Conservation (phyloP, 2,797 vertebrate species). For the Pangasius sanitwongsei region DNA sequence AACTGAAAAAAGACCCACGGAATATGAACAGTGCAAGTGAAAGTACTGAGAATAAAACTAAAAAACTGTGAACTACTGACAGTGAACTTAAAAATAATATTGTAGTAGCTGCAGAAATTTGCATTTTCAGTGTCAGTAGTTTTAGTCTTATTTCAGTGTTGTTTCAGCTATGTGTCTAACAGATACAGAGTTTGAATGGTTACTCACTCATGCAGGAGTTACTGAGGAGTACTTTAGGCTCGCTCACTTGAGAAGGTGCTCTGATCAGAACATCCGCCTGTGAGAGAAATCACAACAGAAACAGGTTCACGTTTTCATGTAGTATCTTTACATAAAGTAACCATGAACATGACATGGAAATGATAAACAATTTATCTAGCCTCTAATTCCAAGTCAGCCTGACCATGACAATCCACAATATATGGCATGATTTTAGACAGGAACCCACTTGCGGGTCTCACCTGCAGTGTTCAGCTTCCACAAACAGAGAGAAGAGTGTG, state of each 20-base stretch:
- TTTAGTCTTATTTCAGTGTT: background rate
- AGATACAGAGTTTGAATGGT: background rate
- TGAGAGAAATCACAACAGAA: background rate
- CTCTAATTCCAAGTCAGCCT: background rate
- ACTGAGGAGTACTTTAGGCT: conserved; percentile 62
- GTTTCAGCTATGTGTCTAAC: background rate
- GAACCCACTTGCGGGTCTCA: background rate
- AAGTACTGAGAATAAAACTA: background rate
- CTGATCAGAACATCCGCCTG: conserved; percentile 33
- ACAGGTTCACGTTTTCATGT: background rate
- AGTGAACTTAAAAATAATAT: background rate
- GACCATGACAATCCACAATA: background rate
- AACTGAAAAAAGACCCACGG: background rate
- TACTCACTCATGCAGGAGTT: conserved; percentile 71
- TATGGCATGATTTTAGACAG: background rate
- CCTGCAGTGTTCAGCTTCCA: background rate
- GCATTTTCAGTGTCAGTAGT: background rate
- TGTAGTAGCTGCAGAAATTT: background rate
- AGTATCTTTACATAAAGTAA: background rate
- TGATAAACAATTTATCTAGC: too few relatives aligned
- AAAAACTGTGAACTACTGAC: background rate
- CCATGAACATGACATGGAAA: background rate
- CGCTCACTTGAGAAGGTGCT: conserved; percentile 28
- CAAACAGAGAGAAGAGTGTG: background rate
- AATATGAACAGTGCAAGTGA: background rate